A percentile compares a stretch with the other conserved stretches of the same genome.
Evolutionary conservation across 2,113 vertebrate genomes (phyloP).

Genomic region (Petroica traversi): DNA sequence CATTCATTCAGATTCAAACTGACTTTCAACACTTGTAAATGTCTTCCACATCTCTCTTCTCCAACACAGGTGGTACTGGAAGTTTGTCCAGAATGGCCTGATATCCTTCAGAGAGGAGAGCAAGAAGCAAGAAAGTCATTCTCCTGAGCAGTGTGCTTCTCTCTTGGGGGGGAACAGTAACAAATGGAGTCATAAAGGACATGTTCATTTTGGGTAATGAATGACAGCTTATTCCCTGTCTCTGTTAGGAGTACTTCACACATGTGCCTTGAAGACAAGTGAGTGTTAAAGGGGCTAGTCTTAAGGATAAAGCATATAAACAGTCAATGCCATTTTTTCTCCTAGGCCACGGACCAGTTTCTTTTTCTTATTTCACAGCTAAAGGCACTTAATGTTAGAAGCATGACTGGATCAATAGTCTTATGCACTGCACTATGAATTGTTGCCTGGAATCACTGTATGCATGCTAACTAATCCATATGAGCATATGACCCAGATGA

Average conservation of each 20-base stretch:
- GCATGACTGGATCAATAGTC: not conserved
- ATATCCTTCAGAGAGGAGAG: not conserved
- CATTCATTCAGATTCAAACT: no score
- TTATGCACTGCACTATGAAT: not conserved
- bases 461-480: not conserved
- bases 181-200: not conserved
- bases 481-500: not conserved
- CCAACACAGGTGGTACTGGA: accelerated
- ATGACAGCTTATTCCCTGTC: not conserved
- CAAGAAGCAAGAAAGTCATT: not conserved
- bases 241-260: not conserved
- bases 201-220: not conserved
- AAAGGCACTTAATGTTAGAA: not conserved
- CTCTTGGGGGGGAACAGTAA: not conserved
- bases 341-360: not conserved
- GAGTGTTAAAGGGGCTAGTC: not conserved
- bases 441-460: not conserved
- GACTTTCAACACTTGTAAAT: not conserved
- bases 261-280: not conserved
- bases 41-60: not conserved
- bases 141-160: not conserved
- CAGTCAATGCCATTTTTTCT: not conserved
- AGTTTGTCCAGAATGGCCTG: not conserved
- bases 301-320: not conserved
- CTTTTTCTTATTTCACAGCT: not conserved